phyloP scores from a whole-genome alignment of 2,113 vertebrate genomes.

The Polypterus bichir region DNA sequence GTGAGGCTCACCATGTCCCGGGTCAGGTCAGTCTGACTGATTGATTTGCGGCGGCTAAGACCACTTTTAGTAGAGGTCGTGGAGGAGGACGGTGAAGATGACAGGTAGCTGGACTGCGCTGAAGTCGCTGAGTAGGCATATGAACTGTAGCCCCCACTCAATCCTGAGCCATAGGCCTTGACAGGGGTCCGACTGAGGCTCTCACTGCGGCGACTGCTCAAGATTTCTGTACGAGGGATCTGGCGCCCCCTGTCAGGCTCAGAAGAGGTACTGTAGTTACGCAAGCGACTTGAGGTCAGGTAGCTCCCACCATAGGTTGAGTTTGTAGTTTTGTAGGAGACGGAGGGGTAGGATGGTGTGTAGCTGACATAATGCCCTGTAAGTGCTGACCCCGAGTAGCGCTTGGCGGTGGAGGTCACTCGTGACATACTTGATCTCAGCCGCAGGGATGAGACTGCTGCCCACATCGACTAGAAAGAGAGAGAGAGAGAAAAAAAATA shows the following conservation, averaged over 20 bases:
- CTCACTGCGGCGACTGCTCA: slow-evolving; percentile 53
- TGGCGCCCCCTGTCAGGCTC: slow-evolving; percentile 53
- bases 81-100: slow-evolving; percentile 43
- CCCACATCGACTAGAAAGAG: slow-evolving; percentile 71
- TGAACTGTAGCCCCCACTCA: slow-evolving; percentile 46
- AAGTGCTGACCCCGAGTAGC: slow-evolving; percentile 57
- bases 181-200: slow-evolving; percentile 58
- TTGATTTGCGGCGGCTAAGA: slow-evolving; percentile 65
- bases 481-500: slow-evolving; percentile 19
- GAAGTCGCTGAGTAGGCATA: slow-evolving; percentile 26
- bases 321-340: slow-evolving; percentile 50
- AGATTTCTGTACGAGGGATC: slow-evolving; percentile 58
- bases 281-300: slow-evolving; percentile 50
- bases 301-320: slow-evolving; percentile 46
- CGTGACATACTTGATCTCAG: slow-evolving; percentile 81
- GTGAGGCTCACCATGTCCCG: slow-evolving; percentile 66
- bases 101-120: slow-evolving; percentile 49
- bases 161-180: slow-evolving; percentile 40
- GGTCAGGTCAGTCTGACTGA: slow-evolving; percentile 79
- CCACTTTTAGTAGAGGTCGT: slow-evolving; percentile 34
- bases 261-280: slow-evolving; percentile 54
- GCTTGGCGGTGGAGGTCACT: slow-evolving; percentile 84
- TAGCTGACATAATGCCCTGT: slow-evolving; percentile 71
- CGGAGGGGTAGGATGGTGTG: slow-evolving; percentile 59
- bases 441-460: slow-evolving; percentile 39